Evolutionary conservation across 1,140 invertebrate species (phyloP).

Genomic region (Stegodyphus mimosarum): DNA sequence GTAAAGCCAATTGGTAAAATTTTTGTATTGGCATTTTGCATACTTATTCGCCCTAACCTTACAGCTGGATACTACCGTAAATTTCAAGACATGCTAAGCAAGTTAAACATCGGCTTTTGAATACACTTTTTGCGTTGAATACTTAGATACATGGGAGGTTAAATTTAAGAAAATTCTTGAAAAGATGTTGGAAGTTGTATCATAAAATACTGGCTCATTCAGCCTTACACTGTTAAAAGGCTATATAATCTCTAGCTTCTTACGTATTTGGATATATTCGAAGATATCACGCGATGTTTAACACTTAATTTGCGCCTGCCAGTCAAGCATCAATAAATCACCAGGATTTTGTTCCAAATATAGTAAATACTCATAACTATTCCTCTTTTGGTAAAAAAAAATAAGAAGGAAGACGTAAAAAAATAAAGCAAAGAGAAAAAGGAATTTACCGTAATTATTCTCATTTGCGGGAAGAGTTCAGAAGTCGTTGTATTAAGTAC

Average conservation of each 20-base stretch:
- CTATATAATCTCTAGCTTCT: not conserved
- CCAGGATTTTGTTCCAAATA: not conserved
- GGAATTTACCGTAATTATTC: conserved; percentile 56
- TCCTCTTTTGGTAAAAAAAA: not conserved
- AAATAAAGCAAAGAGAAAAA: not conserved
- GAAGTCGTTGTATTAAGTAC: conserved; percentile 48
- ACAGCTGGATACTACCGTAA: too few relatives aligned
- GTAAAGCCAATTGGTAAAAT: too few relatives aligned
- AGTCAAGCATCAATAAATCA: not conserved
- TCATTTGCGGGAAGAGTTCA: conserved; percentile 57
- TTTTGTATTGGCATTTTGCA: too few relatives aligned
- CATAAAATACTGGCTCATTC: too few relatives aligned
- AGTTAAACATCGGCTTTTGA: too few relatives aligned
- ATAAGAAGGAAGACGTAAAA: not conserved
- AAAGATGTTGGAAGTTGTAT: too few relatives aligned
- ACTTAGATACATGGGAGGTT: too few relatives aligned
- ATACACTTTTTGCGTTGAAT: too few relatives aligned
- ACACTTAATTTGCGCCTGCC: not conserved
- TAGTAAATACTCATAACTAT: not conserved
- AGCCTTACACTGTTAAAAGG: not conserved
- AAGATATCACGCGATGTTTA: not conserved
- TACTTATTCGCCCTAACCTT: too few relatives aligned
- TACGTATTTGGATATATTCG: not conserved
- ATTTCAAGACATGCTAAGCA: too few relatives aligned
- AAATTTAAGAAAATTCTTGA: too few relatives aligned